Evolutionary conservation across 2,797 vertebrate genomes (phyloP), one percentile per base, ranked within the genome.

Genomic region (Holocentrus rufus): DNA sequence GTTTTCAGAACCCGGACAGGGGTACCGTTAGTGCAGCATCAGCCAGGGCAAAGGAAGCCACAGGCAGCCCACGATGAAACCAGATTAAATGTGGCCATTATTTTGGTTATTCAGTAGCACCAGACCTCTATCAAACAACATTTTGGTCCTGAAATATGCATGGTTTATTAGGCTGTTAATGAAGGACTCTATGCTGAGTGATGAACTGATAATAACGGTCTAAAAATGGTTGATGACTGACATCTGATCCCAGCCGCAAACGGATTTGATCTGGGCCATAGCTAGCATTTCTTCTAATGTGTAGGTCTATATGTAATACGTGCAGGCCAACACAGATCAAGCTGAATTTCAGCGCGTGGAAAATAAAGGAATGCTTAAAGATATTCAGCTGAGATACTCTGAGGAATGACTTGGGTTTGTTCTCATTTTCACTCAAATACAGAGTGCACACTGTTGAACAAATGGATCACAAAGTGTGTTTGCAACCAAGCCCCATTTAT

Each of bases 1-100:
- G 81, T 88, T 82, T 76, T 42, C 58, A 77, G 74, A 76, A 70
- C 47, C 55, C 17, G 49, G 69, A 60, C 74, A 30, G 73, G 22
- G 17, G 49, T 69, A 58, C 61, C 36, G 64, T 79, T 69, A 55
- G 46, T 67, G 56, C 63, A 83, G 76, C 17, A 52, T 49, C 63
- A 44, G 50, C 20, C 17, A 47, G 39, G 65, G 36, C 31, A 42
- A 46, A 65, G 71, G n/a, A 73, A 50, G 36, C 30, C 61, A 4
- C 49, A 61, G 61, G 56, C 69, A 70, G 49, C 31, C 34, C 56
- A 34, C 23, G 7, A 60, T 34, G 36, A 30, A 44, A 47, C 39
- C 56, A 47, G 53, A 63, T 69, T 62, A 68, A 69, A 72, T 53
- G 56, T 25, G 59, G 39, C 58, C 30, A 20, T 30, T 46, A 54